Evolutionary conservation across 2,797 vertebrate species (phyloP), one percentile per base, ranked within the genome.

Genomic region (Halcyon chelicuti): DNA sequence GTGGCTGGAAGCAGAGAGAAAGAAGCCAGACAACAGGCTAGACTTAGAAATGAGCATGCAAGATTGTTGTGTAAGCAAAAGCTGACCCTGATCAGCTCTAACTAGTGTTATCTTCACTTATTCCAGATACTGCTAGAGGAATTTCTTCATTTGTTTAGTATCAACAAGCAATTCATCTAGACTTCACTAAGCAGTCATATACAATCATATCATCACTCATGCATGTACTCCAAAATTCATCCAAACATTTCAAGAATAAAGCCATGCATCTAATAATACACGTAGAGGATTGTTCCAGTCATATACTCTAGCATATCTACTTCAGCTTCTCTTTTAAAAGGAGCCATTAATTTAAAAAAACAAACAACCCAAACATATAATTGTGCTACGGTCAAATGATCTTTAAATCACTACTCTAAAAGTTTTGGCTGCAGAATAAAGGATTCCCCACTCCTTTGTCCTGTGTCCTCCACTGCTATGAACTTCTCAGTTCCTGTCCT

Each of bases 121-220:
- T 35, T 81, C 21, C 35, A 93, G 76, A 82, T 86, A 91, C 31
- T 74, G 70, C 81, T 90, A 35, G 84, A 75, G 86, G 67, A 96
- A 91, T 94, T 91, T 88, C 87, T 93, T 95, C 63, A 74, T 95
- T 95, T 92, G 47, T 94, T 94, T 96, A 92, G 80, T 95, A 96
- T 85, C 88, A 96, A 60, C 71, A 92, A 91, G 79, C 93, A 96
- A 90, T 96, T 95, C 47, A 46, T 87, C 71, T 81, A 46, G 66
- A 66, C 93, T 92, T 94, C 71, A 80, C 86, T 96, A 71, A 88
- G 37, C 67, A 90, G 58, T 95, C 77, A 35, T 15, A 40, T 68
- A 21, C n/a, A 75, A 83, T 95, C 77, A 40, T 58, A 62, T 94
- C 88, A 90, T 74, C 74, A 42, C 28, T 94, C 62, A 79, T 63